A percentile compares a stretch with the other conserved stretches of the same genome.
These are phyloP conservation scores for Gorsachius goisagi DNA, from an alignment of 2,113 vertebrate species.

Conservation along the genomic window DNA sequence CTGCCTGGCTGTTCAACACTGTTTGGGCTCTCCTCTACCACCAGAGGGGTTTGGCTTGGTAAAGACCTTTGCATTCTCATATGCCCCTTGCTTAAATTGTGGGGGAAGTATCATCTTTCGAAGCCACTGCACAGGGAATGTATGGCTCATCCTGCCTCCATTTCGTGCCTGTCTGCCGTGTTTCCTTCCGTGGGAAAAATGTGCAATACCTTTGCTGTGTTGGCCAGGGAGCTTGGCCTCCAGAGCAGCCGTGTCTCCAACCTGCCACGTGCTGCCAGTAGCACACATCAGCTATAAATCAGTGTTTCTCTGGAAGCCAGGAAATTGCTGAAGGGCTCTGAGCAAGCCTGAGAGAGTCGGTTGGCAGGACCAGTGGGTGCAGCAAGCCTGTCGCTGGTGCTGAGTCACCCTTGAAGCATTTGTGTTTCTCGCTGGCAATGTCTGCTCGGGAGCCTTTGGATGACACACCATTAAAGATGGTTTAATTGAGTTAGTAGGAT, in stretches of 20 bases:
- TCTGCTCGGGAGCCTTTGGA: not conserved
- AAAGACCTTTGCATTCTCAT: not conserved
- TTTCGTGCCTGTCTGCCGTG: accelerated
- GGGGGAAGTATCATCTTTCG: not conserved
- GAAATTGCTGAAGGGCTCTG: not conserved
- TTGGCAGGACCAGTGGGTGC: not conserved
- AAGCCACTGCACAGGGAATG: not conserved
- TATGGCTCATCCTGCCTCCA: not conserved
- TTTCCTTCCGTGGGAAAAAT: not conserved
- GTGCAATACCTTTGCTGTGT: not conserved
- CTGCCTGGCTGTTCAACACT: not conserved
- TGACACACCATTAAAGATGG: not conserved
- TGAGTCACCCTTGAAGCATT: not conserved
- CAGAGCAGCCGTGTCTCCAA: not conserved
- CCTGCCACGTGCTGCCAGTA: not conserved
- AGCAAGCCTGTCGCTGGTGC: not conserved
- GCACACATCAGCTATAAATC: not conserved
- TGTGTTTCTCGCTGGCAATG: not conserved
- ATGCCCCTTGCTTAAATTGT: not conserved
- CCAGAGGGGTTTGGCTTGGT: not conserved
- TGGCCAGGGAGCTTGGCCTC: not conserved
- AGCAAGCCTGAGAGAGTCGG: not conserved
- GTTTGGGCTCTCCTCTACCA: not conserved
- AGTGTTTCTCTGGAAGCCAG: not conserved
- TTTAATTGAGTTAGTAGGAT: not conserved